phyloP scores from a whole-genome alignment of 2,113 vertebrate species.

The Catharus minimus region DNA sequence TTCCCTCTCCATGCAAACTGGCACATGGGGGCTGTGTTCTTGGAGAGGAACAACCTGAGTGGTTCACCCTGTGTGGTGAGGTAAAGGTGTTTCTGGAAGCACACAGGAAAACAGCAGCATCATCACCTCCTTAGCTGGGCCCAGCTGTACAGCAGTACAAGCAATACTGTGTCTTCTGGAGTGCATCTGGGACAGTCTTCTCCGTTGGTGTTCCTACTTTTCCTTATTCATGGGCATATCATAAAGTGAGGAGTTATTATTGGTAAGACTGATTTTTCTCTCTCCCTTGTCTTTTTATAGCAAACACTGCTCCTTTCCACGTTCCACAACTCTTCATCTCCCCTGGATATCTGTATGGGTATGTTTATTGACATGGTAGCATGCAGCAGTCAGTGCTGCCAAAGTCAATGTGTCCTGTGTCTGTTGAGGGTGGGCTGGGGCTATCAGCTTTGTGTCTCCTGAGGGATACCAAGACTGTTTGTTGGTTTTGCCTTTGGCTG shows the following conservation, averaged over 20 bases:
- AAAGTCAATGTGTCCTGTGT: not conserved
- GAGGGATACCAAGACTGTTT: constrained; percentile 23
- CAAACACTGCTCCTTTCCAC: not conserved
- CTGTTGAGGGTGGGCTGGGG: not conserved
- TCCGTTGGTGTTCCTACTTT: not conserved
- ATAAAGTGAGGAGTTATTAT: not conserved
- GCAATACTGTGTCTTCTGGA: not conserved
- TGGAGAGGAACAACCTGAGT: not conserved
- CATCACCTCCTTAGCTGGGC: not conserved
- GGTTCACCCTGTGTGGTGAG: not conserved
- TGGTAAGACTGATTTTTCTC: not conserved
- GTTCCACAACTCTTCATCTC: not conserved
- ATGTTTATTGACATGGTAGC: constrained; percentile 43
- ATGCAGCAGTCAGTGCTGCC: not conserved
- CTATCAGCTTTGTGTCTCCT: not conserved
- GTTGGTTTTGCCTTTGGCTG: constrained; percentile 32
- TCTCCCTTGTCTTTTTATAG: not conserved
- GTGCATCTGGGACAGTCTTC: not conserved
- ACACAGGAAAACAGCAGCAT: not conserved
- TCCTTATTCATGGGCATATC: not conserved
- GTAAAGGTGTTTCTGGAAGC: not conserved
- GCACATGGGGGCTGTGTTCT: not conserved
- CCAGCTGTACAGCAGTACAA: not conserved
- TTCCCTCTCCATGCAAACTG: not conserved
- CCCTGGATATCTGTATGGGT: not conserved